Base-by-base conservation (phyloP, 2,888 invertebrate genomes). In the Pammene aurita region DNA sequence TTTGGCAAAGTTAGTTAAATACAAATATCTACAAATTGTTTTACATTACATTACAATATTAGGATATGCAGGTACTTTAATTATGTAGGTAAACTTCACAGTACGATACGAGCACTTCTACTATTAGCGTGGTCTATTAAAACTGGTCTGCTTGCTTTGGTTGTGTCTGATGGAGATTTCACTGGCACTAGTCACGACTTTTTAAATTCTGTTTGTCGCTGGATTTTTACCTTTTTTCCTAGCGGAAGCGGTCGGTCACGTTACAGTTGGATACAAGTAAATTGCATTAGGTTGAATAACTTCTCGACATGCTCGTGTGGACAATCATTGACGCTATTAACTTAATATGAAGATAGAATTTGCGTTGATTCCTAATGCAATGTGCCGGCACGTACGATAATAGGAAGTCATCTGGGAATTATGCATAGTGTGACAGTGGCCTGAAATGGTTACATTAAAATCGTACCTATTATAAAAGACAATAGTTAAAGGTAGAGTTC, bases 201-300 rank as follows among this genome's bases (percentile, higher is more conserved):
- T 62, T 69, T 64, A 54, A 65, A 65, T 48, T 54, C 54, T 38
- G 52, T 58, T 65, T 60, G 69, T 69, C 65, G 46, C 55, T 60
- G 26, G 14, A 64, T 64, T 58, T 63, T 57, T 38, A 42, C 63
- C 26, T 65, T 65, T 69, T 69, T 62, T 52, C 57, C 65, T 55
- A 38, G 60, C 69, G 69, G 69, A 69, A 69, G 55, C 69, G 7
- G 48, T 35, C 54, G n/a, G 69, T 69, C 69, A 65, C 69, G 65
- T 60, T 55, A 65, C 69, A 69, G 48, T 65, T 65, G 54, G 69
- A 63, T 56, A 64, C 65, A 55, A 41, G 52, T 68, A 26, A 26
- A 52, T 52, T 58, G 68, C 68, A 60, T 54, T 41, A 26, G 46
- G 69, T 65, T 60, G 69, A 69, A 69, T 65, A 60, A 65, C 63